phyloP scores from a whole-genome alignment of 2,797 vertebrate genomes.

The Trematomus bernacchii region DNA sequence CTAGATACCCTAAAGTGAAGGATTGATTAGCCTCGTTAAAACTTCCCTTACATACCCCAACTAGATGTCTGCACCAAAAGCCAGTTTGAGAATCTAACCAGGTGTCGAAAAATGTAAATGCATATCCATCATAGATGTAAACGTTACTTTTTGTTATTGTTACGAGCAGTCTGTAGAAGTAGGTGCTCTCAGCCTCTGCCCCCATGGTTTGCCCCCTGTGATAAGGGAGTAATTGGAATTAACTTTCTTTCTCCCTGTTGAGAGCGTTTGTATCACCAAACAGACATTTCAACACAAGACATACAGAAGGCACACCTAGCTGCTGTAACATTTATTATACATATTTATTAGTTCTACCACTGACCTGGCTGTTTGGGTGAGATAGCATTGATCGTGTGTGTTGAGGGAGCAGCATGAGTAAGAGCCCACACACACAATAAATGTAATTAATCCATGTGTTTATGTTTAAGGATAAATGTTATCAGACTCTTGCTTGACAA shows the following conservation, averaged over 20 bases:
- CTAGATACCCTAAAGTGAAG: background rate
- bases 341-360: background rate
- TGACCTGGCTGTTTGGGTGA: background rate
- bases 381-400: background rate
- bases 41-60: background rate
- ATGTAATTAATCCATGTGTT: background rate
- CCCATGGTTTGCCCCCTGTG: background rate
- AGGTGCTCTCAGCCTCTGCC: background rate
- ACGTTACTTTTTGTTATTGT: background rate
- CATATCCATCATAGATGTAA: background rate
- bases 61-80: too few relatives aligned
- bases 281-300: background rate
- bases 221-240: background rate
- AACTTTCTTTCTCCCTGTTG: background rate
- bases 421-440: background rate
- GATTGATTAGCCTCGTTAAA: background rate
- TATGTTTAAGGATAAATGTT: background rate
- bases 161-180: background rate
- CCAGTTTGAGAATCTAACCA: background rate
- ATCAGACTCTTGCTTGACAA: background rate
- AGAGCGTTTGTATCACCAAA: slow-evolving; percentile 16
- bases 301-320: background rate
- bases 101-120: background rate
- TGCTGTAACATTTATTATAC: background rate
- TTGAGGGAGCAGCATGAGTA: background rate